Conservation (phyloP, 2,888 invertebrate genomes). For the Idaea biselata region DNA sequence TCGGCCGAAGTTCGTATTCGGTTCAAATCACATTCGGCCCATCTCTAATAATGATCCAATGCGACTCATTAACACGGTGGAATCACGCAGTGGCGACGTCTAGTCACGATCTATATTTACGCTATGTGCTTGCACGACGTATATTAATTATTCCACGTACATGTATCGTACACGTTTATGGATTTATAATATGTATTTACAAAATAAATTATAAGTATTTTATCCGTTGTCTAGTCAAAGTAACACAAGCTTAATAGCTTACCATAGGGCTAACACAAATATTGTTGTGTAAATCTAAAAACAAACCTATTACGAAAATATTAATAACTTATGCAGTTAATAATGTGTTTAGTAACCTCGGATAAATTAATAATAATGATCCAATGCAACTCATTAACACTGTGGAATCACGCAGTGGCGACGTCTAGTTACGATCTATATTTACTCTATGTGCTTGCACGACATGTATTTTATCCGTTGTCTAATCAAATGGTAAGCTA, state of each 20-base stretch:
- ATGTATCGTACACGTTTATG: too few relatives aligned
- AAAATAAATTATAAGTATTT: too few relatives aligned
- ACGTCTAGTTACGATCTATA: slow-evolving; percentile 40
- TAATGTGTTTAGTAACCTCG: not conserved
- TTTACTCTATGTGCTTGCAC: slow-evolving; percentile 35
- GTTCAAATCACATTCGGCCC: too few relatives aligned
- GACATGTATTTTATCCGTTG: slow-evolving; percentile 24
- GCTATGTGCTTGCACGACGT: slow-evolving; percentile 29
- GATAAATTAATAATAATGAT: slow-evolving; percentile 19
- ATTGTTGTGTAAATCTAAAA: too few relatives aligned
- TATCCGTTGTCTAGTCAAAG: too few relatives aligned
- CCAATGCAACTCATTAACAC: slow-evolving; percentile 23
- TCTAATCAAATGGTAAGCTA: too few relatives aligned
- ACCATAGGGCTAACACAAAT: too few relatives aligned
- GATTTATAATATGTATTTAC: too few relatives aligned
- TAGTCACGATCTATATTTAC: slow-evolving; percentile 43
- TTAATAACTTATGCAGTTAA: not conserved
- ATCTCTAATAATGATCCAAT: slow-evolving; percentile 22
- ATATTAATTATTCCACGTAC: too few relatives aligned
- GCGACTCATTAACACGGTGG: slow-evolving; percentile 23
- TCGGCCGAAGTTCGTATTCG: too few relatives aligned
- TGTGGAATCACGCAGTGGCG: slow-evolving; percentile 27
- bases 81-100: slow-evolving; percentile 28
- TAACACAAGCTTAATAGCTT: too few relatives aligned
- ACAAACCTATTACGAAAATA: not conserved